Conservation (phyloP, 2,797 vertebrate species). For the Ptychadena robeensis region DNA sequence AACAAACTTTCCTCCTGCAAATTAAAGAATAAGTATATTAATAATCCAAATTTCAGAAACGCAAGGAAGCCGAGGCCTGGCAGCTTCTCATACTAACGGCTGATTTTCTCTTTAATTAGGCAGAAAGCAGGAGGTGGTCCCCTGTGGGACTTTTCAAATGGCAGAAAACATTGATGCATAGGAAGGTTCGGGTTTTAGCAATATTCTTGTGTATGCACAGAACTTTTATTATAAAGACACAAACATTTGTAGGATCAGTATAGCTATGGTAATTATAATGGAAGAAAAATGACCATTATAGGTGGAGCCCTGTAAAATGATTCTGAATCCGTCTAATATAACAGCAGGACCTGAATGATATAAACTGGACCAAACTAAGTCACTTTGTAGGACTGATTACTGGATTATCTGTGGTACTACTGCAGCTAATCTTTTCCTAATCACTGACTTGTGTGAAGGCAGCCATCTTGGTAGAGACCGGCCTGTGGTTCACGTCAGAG, state of each 20-base stretch:
- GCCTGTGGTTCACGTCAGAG: no score
- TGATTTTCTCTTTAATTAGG: slow-evolving; percentile 52
- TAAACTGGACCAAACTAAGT: no score
- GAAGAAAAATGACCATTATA: background rate
- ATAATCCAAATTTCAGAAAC: slow-evolving; percentile 13
- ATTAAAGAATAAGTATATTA: background rate
- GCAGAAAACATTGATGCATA: slow-evolving; percentile 36
- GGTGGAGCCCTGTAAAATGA: no score
- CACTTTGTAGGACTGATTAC: no score
- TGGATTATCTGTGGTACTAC: no score
- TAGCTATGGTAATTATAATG: background rate
- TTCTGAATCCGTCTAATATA: no score
- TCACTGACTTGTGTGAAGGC: no score
- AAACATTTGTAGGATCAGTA: background rate
- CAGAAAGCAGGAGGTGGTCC: slow-evolving; percentile 42
- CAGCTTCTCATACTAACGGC: slow-evolving; percentile 3
- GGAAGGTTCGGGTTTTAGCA: slow-evolving; percentile 13
- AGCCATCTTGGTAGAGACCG: no score
- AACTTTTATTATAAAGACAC: slow-evolving; percentile 24
- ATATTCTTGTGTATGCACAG: slow-evolving; percentile 11
- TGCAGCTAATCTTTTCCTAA: no score
- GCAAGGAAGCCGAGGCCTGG: background rate
- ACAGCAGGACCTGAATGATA: no score
- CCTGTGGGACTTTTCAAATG: slow-evolving; percentile 37
- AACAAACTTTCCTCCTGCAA: background rate